These are phyloP conservation scores for Idaea biselata DNA, from an alignment of 2,888 invertebrate species.

Conservation along the genomic window DNA sequence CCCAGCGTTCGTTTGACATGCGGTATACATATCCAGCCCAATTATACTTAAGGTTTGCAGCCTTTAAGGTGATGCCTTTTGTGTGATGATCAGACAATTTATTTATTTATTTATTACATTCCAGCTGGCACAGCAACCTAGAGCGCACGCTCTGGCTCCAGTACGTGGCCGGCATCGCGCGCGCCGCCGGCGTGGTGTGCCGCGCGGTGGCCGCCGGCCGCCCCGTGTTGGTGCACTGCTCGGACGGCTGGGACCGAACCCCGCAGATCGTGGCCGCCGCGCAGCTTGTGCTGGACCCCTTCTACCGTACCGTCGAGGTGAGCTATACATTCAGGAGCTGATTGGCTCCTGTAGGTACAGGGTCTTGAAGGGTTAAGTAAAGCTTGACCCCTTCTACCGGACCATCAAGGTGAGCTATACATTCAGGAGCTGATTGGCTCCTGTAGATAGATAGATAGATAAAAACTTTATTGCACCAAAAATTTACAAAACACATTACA, in stretches of 20 bases:
- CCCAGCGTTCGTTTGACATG: too few relatives aligned
- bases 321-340: conserved; percentile 17
- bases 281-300: conserved; percentile 95
- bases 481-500: too few relatives aligned
- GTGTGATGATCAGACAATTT: too few relatives aligned
- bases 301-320: conserved; percentile 95
- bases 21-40: too few relatives aligned
- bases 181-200: conserved; percentile 89
- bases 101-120: too few relatives aligned
- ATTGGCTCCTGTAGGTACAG: too few relatives aligned
- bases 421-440: not conserved
- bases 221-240: conserved; percentile 98
- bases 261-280: conserved; percentile 97
- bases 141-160: conserved; percentile 96
- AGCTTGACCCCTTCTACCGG: conserved; percentile 95
- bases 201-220: conserved; percentile 91
- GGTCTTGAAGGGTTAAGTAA: too few relatives aligned
- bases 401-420: conserved; percentile 87
- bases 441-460: too few relatives aligned
- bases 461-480: too few relatives aligned
- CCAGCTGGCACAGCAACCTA: conserved; percentile 92
- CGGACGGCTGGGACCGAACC: conserved; percentile 99
- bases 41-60: too few relatives aligned
- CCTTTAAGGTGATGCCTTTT: too few relatives aligned
- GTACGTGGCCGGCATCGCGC: conserved; percentile 91